Percentiles rank a stretch among this genome's conserved stretches.
Conservation (phyloP, 2,113 vertebrate species). For the Gobio gobio region DNA sequence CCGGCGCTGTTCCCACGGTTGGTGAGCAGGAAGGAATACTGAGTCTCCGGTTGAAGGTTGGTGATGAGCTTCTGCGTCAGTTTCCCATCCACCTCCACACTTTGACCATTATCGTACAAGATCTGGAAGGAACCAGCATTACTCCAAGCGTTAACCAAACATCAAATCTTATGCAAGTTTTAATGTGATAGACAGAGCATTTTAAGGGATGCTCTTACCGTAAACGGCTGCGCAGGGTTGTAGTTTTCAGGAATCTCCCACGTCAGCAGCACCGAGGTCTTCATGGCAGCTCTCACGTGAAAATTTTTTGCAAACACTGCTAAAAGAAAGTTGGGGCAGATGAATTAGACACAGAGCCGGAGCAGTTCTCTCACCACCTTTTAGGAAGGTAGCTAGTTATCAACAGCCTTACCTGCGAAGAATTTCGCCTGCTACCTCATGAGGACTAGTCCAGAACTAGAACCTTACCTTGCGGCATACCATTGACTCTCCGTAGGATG, state of each 20-base stretch:
- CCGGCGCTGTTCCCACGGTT: constrained; percentile 97
- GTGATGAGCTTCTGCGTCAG: constrained; percentile 95
- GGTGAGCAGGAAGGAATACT: constrained; percentile 95
- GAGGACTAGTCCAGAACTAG: constrained; percentile 35
- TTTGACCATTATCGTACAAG: constrained; percentile 97
- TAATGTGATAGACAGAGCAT: not conserved
- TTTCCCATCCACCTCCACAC: constrained; percentile 95
- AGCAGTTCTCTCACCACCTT: constrained; percentile 25
- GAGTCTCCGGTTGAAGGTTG: constrained; percentile 94
- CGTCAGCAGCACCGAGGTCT: constrained; percentile 94
- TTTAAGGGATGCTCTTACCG: constrained; percentile 79
- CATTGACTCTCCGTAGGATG: constrained; percentile 5
- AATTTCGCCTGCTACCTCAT: constrained; percentile 18
- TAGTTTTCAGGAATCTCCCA: constrained; percentile 99
- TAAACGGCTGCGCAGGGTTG: constrained; percentile 97
- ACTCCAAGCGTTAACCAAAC: not conserved
- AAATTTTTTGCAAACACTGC: constrained; percentile 99
- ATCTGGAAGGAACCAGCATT: constrained; percentile 76
- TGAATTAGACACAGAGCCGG: constrained; percentile 83
- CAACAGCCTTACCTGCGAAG: constrained; percentile 71
- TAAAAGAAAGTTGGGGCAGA: constrained; percentile 90
- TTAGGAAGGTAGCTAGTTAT: constrained; percentile 69
- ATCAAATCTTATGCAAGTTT: not conserved
- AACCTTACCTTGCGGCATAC: constrained; percentile 56
- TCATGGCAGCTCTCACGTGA: constrained; percentile 98